These are phyloP conservation scores for Nesoenas mayeri DNA, from an alignment of 2,113 vertebrate species.

Conservation along the genomic window DNA sequence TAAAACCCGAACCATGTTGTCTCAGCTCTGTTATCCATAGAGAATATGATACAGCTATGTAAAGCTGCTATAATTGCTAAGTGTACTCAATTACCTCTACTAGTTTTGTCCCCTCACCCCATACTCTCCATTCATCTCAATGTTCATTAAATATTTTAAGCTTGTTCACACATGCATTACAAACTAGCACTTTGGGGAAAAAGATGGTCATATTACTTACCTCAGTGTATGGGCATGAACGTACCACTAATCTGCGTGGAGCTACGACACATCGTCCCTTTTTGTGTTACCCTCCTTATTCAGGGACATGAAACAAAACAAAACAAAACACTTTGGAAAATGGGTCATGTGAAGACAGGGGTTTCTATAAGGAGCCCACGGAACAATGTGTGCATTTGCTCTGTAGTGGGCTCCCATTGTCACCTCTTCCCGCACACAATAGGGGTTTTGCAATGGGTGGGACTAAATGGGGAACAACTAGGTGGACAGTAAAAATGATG, in stretches of 20 bases:
- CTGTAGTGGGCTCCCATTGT: not conserved
- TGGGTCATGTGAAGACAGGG: not conserved
- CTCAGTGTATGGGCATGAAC: not conserved
- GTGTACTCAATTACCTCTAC: not conserved
- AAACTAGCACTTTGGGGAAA: constrained; percentile 18
- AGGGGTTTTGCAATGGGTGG: not conserved
- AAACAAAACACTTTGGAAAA: not conserved
- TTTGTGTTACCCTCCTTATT: not conserved
- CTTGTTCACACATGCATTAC: not conserved
- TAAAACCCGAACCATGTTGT: constrained; percentile 10
- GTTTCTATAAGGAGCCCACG: not conserved
- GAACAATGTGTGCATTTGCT: not conserved
- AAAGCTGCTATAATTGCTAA: constrained; percentile 25
- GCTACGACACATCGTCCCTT: not conserved
- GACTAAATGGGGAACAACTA: not conserved
- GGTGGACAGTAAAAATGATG: constrained; percentile 8
- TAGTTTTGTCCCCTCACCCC: not conserved
- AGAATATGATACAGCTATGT: not conserved
- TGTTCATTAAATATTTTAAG: constrained; percentile 42
- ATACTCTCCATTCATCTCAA: not conserved
- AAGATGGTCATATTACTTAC: not conserved
- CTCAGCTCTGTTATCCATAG: constrained; percentile 3
- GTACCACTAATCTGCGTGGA: not conserved
- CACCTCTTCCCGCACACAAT: not conserved
- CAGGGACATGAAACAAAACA: not conserved